Percentiles rank a stretch among this genome's conserved stretches.
phyloP scores from a whole-genome alignment of 2,113 vertebrate genomes.

The Oreochromis tanganicae region DNA sequence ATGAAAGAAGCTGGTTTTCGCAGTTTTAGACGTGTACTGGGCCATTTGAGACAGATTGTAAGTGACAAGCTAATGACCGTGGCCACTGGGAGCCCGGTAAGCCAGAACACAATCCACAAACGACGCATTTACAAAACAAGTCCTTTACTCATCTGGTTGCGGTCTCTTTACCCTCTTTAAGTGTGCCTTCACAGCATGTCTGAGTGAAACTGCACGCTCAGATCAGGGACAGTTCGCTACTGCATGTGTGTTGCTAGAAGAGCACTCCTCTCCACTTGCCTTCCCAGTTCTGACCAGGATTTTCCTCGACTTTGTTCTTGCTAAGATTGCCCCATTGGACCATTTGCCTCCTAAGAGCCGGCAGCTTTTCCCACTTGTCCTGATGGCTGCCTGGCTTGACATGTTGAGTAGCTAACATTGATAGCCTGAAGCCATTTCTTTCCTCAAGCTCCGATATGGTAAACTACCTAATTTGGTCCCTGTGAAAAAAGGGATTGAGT shows the following conservation, averaged over 20 bases:
- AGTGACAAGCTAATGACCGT: conserved; percentile 59
- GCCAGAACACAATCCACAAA: conserved; percentile 30
- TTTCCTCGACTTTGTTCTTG: neutral
- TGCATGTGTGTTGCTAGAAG: neutral
- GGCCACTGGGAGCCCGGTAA: conserved; percentile 25
- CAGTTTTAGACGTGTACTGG: neutral
- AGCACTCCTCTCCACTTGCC: neutral
- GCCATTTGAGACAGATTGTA: conserved; percentile 51
- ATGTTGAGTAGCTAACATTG: neutral
- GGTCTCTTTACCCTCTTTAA: neutral
- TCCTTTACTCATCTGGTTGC: neutral
- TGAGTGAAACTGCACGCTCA: conserved; percentile 6
- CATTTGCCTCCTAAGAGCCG: conserved; percentile 7
- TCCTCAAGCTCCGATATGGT: neutral
- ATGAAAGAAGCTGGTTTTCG: neutral
- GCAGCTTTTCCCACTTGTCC: neutral
- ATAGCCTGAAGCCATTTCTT: conserved; percentile 14
- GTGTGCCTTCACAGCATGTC: neutral
- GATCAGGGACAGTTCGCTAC: conserved; percentile 20
- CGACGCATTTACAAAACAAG: conserved; percentile 7
- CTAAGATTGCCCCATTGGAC: conserved; percentile 25
- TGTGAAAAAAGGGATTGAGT: neutral
- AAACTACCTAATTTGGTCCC: conserved; percentile 34
- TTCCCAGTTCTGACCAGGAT: conserved; percentile 3
- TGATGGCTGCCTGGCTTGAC: conserved; percentile 4